Conservation (phyloP, 2,888 invertebrate genomes). For the Parnassius smintheus region DNA sequence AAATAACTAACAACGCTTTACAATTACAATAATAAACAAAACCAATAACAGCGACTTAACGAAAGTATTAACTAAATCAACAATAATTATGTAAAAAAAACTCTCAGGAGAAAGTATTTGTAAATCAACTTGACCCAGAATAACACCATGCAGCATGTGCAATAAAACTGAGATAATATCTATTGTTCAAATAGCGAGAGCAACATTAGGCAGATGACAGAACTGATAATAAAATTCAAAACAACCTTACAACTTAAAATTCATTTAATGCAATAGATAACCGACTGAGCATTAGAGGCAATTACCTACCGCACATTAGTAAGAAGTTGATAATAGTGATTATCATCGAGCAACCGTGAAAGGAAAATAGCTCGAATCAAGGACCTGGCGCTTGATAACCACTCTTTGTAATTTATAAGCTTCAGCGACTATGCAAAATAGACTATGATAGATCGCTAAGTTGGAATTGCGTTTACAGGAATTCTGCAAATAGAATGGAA, state of each 20-base stretch:
- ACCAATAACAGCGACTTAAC: too few species aligned
- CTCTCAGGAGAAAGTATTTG: constrained; percentile 13
- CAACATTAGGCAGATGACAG: constrained; percentile 9
- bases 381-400: constrained; percentile 3
- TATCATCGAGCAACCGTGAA: constrained; percentile 8
- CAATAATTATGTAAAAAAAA: background rate
- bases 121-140: constrained; percentile 25
- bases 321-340: constrained; percentile 6
- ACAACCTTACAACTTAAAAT: background rate
- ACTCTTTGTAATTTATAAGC: constrained; percentile 16
- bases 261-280: constrained; percentile 5
- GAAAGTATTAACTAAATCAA: background rate
- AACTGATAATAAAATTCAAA: constrained; percentile 10
- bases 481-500: background rate
- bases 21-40: too few species aligned
- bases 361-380: constrained; percentile 11
- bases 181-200: constrained; percentile 6
- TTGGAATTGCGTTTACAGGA: background rate
- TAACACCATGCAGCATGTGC: constrained; percentile 13
- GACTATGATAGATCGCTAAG: constrained; percentile 7
- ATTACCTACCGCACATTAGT: constrained; percentile 16
- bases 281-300: background rate
- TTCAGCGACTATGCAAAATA: constrained; percentile 16
- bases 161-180: constrained; percentile 20
- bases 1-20: too few species aligned